Conservation (phyloP, 2,113 vertebrate species). For the Tragelaphus buxtoni region DNA sequence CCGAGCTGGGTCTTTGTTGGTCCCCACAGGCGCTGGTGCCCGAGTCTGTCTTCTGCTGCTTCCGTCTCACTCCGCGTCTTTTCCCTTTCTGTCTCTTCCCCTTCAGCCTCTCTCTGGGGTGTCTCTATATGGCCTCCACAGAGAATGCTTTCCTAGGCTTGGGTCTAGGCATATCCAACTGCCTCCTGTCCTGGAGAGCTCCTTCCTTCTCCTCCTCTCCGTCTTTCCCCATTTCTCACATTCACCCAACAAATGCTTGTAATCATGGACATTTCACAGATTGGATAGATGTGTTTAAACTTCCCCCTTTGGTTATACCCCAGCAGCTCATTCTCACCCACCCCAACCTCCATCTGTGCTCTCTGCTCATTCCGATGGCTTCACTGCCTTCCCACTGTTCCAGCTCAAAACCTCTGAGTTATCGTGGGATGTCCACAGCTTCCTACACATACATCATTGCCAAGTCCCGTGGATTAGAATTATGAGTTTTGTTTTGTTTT, state of each 20-base stretch:
- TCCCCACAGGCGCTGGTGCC: neutral
- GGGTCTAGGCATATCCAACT: neutral
- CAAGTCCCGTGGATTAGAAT: neutral
- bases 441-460: neutral
- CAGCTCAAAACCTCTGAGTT: neutral
- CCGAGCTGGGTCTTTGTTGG: neutral
- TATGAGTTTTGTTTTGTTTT: neutral
- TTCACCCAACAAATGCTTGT: neutral
- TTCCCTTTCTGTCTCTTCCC: neutral
- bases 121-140: neutral
- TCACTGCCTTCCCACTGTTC: neutral
- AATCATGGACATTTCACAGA: neutral
- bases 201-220: neutral
- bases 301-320: fast-evolving
- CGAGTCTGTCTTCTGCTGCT: neutral
- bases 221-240: neutral
- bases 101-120: fast-evolving
- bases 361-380: neutral
- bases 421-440: too few relatives aligned
- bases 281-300: too few relatives aligned
- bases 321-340: neutral
- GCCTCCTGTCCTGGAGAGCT: neutral
- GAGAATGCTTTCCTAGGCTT: neutral
- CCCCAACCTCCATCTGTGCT: neutral
- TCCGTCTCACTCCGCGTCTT: fast-evolving